Percentiles rank a stretch among this genome's conserved stretches.
phyloP scores from a whole-genome alignment of 2,888 invertebrate genomes.

The Quadroppia sp. region DNA sequence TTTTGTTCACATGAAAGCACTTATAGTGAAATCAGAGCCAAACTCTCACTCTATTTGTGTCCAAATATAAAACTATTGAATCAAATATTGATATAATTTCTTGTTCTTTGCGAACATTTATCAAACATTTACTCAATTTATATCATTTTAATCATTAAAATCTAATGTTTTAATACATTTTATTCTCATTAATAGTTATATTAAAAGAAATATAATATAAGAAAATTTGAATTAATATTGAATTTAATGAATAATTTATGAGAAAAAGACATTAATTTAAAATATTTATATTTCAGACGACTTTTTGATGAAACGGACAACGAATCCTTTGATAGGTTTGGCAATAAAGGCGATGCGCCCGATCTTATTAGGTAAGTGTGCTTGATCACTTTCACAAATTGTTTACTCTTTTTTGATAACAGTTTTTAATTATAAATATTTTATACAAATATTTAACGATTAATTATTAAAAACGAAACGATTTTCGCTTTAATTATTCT shows the following conservation, averaged over 20 bases:
- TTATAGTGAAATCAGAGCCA: too few species aligned
- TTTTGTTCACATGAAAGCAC: too few species aligned
- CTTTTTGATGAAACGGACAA: conserved; percentile 33
- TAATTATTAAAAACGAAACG: too few species aligned
- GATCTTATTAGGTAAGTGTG: conserved; percentile 39
- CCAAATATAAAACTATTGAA: background rate
- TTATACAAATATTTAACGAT: too few species aligned
- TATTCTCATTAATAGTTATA: too few species aligned
- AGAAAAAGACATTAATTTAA: background rate
- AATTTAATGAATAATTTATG: background rate
- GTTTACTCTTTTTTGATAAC: too few species aligned
- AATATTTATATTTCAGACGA: conserved; percentile 14
- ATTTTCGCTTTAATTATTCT: too few species aligned
- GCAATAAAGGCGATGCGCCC: conserved; percentile 35
- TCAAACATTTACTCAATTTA: too few species aligned
- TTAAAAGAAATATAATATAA: background rate
- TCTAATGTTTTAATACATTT: too few species aligned
- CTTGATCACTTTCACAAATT: too few species aligned
- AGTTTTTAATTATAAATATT: too few species aligned
- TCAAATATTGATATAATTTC: background rate
- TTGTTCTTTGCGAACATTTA: background rate
- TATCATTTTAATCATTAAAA: too few species aligned
- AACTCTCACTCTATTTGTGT: background rate
- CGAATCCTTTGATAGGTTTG: background rate
- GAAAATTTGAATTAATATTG: background rate